A percentile compares a stretch with the other conserved stretches of the same genome.
Evolutionary conservation across 1,140 invertebrate species (phyloP).

Genomic region (Gerris buenoi): DNA sequence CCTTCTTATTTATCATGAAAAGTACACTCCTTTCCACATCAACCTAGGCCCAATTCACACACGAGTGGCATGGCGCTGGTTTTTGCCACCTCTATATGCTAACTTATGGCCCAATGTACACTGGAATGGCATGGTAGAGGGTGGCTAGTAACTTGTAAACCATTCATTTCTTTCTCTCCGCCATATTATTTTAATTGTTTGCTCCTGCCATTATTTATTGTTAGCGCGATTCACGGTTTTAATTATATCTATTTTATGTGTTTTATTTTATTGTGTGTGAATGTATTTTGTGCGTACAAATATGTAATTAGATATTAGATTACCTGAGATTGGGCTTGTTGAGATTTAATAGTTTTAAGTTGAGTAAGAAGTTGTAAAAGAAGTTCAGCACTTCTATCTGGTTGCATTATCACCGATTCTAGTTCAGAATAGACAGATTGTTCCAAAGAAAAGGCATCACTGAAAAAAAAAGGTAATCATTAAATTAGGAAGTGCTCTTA

Average conservation of each 20-base stretch:
- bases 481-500: too few species aligned
- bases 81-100: too few species aligned
- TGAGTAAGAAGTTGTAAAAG: slow-evolving; percentile 48
- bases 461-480: too few species aligned
- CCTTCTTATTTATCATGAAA: too few species aligned
- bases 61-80: too few species aligned
- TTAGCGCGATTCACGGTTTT: not conserved
- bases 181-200: not conserved
- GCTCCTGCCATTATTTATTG: not conserved
- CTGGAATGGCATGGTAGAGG: too few species aligned
- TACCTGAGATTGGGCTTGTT: slow-evolving; percentile 7
- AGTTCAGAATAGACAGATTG: slow-evolving; percentile 45
- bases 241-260: not conserved
- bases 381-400: slow-evolving; percentile 49
- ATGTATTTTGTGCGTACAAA: not conserved
- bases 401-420: slow-evolving; percentile 48
- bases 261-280: not conserved
- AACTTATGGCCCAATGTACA: too few species aligned
- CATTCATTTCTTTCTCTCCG: too few species aligned
- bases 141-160: too few species aligned
- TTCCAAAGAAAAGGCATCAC: slow-evolving; percentile 17
- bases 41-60: too few species aligned
- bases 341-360: slow-evolving; percentile 43
- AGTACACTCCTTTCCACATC: too few species aligned
- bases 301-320: not conserved